A percentile compares a stretch with the other conserved stretches of the same genome.
Conservation (phyloP, 1,140 invertebrate species). For the Leptestheria dahalacensis region DNA sequence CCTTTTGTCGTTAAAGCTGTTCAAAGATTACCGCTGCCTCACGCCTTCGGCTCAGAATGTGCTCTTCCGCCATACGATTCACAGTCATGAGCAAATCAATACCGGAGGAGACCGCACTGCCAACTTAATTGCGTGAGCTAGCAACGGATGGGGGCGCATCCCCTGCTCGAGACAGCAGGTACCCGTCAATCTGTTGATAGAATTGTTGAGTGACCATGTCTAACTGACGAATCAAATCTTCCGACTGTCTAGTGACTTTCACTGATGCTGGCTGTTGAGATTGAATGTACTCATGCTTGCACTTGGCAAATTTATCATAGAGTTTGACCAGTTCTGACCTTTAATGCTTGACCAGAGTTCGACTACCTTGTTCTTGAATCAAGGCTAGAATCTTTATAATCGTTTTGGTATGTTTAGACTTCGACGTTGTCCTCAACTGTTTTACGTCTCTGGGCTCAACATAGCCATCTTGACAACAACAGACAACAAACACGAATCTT, state of each 20-base stretch:
- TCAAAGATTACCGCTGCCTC: no score
- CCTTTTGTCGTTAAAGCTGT: no score
- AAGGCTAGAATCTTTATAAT: background rate
- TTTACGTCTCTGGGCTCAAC: background rate
- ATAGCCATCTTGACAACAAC: no score
- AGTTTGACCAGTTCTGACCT: background rate
- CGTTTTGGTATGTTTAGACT: background rate
- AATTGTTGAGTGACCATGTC: background rate
- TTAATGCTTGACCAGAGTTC: background rate
- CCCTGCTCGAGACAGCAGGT: background rate
- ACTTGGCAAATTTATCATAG: background rate
- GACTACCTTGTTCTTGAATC: background rate
- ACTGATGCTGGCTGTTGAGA: background rate
- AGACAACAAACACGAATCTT: no score
- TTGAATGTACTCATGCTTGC: background rate
- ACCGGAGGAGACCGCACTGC: background rate
- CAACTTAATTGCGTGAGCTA: background rate
- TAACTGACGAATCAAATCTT: background rate
- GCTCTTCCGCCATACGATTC: background rate
- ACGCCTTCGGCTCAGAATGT: no score
- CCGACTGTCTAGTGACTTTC: background rate
- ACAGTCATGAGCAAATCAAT: background rate
- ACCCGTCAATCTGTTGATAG: background rate
- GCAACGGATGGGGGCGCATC: background rate
- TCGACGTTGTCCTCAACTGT: background rate